Evolutionary conservation across 2,113 vertebrate genomes (phyloP).

Genomic region (Crocuta crocuta): DNA sequence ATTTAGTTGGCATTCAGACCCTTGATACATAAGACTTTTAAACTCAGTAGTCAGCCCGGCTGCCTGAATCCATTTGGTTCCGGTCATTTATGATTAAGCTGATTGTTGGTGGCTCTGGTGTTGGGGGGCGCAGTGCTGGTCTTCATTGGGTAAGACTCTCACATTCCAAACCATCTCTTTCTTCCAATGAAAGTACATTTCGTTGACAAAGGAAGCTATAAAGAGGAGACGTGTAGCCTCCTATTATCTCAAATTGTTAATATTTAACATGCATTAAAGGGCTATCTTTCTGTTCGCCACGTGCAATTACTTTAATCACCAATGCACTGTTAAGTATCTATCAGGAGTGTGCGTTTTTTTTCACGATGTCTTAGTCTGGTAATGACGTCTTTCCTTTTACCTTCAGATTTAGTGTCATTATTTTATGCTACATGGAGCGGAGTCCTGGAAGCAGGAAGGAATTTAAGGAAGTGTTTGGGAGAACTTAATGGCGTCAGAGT

Average conservation of each 20-base stretch:
- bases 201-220: conserved; percentile 83
- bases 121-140: conserved; percentile 61
- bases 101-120: conserved; percentile 83
- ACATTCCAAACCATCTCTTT: conserved; percentile 80
- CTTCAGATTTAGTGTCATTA: conserved; percentile 47
- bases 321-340: conserved; percentile 73
- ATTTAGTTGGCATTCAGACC: conserved; percentile 84
- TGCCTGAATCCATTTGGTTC: conserved; percentile 86
- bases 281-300: conserved; percentile 76
- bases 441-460: not conserved
- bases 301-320: conserved; percentile 81
- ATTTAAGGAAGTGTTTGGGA: not conserved
- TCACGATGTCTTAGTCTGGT: conserved; percentile 72
- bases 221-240: conserved; percentile 65
- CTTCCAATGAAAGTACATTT: conserved; percentile 77
- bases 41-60: conserved; percentile 84
- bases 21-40: conserved; percentile 84
- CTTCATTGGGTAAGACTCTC: conserved; percentile 80
- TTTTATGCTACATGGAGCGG: not conserved
- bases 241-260: conserved; percentile 75
- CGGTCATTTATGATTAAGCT: conserved; percentile 85
- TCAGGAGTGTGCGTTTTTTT: conserved; percentile 73
- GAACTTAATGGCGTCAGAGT: not conserved
- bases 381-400: conserved; percentile 76
- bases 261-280: conserved; percentile 81